Evolutionary conservation across 2,113 vertebrate genomes (phyloP).

Genomic region (Hemiscyllium ocellatum): DNA sequence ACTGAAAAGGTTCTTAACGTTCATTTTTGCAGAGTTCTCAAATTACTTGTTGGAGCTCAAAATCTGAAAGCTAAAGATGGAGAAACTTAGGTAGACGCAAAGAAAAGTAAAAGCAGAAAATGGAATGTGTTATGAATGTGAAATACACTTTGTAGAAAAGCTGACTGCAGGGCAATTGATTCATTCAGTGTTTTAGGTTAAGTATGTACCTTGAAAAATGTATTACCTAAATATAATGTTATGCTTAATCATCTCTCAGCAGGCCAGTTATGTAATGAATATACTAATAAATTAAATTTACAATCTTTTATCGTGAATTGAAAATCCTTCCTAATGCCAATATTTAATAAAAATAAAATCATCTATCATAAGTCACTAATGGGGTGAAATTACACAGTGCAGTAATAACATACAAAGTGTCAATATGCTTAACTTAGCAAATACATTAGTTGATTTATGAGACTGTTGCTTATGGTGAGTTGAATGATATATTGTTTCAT

Average conservation of each 20-base stretch:
- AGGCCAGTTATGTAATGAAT: neutral
- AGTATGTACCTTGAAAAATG: constrained; percentile 26
- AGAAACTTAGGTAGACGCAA: neutral
- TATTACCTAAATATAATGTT: constrained; percentile 28
- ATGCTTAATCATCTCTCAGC: neutral
- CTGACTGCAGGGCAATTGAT: constrained; percentile 24
- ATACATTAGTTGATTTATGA: constrained; percentile 10
- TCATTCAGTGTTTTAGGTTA: constrained; percentile 3
- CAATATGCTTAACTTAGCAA: neutral
- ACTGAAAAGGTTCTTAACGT: neutral
- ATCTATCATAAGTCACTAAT: constrained; percentile 1
- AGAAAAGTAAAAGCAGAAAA: neutral
- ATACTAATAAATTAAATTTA: constrained; percentile 34
- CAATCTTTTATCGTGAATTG: constrained; percentile 21
- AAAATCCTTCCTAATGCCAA: constrained; percentile 17
- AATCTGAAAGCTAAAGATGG: neutral
- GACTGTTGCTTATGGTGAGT: neutral
- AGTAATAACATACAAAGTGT: neutral
- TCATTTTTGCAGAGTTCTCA: neutral
- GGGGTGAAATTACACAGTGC: neutral
- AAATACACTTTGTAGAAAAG: neutral
- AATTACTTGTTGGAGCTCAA: neutral
- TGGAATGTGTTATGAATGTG: neutral
- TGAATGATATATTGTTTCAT: neutral
- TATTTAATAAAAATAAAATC: neutral